phyloP scores from a whole-genome alignment of 2,797 vertebrate species.

The Hyperoplus immaculatus region DNA sequence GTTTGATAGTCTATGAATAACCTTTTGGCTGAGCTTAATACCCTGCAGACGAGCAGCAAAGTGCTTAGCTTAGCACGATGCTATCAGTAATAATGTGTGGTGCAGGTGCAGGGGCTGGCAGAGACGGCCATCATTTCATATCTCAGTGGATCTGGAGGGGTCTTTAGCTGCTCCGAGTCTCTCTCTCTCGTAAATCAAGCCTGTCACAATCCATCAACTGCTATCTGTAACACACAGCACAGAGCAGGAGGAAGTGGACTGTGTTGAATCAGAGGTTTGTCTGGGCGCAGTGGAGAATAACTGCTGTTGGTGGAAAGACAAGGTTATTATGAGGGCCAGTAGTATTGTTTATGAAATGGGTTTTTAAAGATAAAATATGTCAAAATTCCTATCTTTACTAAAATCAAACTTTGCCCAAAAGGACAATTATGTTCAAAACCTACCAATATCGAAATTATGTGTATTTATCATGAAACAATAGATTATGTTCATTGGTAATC shows the following conservation, averaged over 20 bases:
- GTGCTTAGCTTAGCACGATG: slow-evolving; percentile 81
- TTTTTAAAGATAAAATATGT: no score
- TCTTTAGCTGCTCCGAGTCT: slow-evolving; percentile 43
- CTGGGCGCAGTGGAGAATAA: neutral
- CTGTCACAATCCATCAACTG: slow-evolving; percentile 59
- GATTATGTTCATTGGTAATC: no score
- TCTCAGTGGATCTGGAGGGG: slow-evolving; percentile 64
- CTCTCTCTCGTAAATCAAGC: slow-evolving; percentile 46
- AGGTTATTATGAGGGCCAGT: neutral
- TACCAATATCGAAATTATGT: neutral
- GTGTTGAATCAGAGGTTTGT: slow-evolving; percentile 18
- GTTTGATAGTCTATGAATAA: slow-evolving; percentile 76
- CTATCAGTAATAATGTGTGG: slow-evolving; percentile 57
- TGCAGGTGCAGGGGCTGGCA: slow-evolving; percentile 47
- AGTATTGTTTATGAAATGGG: neutral
- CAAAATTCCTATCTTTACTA: neutral
- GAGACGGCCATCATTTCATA: slow-evolving; percentile 61
- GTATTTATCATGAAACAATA: no score
- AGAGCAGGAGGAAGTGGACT: slow-evolving; percentile 44
- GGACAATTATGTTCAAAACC: neutral
- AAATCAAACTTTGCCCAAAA: neutral
- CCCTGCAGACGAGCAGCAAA: slow-evolving; percentile 76
- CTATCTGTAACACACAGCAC: slow-evolving; percentile 35
- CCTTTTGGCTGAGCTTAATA: slow-evolving; percentile 68
- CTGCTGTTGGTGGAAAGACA: neutral